Percentiles rank a stretch among this genome's conserved stretches.
Conservation (phyloP, 2,888 invertebrate species). For the Noctua comes region DNA sequence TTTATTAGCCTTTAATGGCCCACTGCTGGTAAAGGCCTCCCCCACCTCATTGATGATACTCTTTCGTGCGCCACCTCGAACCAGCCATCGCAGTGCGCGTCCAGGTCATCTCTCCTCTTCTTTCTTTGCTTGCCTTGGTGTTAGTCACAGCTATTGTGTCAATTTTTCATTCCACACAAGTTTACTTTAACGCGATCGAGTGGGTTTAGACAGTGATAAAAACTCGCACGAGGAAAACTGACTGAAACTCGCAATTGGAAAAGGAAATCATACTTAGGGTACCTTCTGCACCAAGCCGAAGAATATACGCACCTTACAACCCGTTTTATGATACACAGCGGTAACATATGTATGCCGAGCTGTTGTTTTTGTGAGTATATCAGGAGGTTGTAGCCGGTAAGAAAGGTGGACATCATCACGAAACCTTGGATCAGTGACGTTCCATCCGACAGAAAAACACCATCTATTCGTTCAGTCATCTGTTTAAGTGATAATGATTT, state of each 20-base stretch:
- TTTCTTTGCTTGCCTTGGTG: neutral
- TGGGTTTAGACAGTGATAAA: neutral
- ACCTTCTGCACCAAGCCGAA: neutral
- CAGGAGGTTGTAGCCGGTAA: conserved; percentile 55
- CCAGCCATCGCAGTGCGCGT: neutral
- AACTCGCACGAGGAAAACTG: neutral
- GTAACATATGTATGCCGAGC: conserved; percentile 44
- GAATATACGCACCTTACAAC: conserved; percentile 44
- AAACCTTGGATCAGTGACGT: conserved; percentile 51
- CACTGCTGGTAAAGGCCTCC: neutral
- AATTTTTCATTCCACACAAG: neutral
- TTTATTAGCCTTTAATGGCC: neutral
- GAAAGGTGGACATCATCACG: conserved; percentile 53
- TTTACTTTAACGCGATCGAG: neutral
- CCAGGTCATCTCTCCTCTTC: neutral
- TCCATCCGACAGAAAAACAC: conserved; percentile 25
- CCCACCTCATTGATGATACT: too few species aligned
- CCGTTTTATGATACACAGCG: conserved; percentile 52
- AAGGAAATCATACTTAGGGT: neutral
- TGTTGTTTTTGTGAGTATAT: conserved; percentile 47
- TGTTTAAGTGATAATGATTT: neutral
- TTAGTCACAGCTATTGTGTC: too few species aligned
- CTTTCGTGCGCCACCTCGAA: neutral
- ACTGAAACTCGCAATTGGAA: neutral
- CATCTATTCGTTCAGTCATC: conserved; percentile 28